Base-by-base conservation (phyloP, 2,797 vertebrate species). In the Gymnothorax reevesii region DNA sequence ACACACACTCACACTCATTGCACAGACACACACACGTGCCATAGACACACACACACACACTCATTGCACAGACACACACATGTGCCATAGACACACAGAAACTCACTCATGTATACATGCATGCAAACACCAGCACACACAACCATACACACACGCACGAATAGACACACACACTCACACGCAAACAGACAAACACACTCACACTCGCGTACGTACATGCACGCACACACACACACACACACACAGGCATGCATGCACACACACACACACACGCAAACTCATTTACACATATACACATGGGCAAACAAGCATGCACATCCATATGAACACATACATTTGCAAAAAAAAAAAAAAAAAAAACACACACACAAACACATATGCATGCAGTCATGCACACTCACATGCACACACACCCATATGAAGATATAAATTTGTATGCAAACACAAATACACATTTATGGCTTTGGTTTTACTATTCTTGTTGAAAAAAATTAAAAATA, bases 1-100 rank as follows among this genome's bases (percentile, higher is more conserved):
- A 83, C 75, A 85, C 54, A 87, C 85, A 88, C 64, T 89, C 77
- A 85, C 64, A 22, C 64, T 0, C 20, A 69, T 9, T n/a, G 33
- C 33, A 86, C 87, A 88, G 64, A 84, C 85, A 75, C 82, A 83
- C 69, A 85, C 54, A 87, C 85, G 88, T 60, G 89, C 77, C 64
- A 69, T 22, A n/a, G 3, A 69, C 20, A 69, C 64, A 69, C 64
- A 69, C 64, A 25, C 3, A 13, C 20, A 57, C 6, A 80, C 12
- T 60, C 82, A 12, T 42, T 42, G 33, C 33, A 42, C 33, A 42
- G 33, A 42, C 33, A 42, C 33, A 42, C 33, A 2, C 33, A 42
- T 2, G 33, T 2, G 33, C 33, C 33, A 42, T 42, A 1, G 5
- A 55, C 54, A 66, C 15, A 82, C 13, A 66, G 4, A 84, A 49